phyloP scores from a whole-genome alignment of 2,797 vertebrate species.

The Mus caroli region DNA sequence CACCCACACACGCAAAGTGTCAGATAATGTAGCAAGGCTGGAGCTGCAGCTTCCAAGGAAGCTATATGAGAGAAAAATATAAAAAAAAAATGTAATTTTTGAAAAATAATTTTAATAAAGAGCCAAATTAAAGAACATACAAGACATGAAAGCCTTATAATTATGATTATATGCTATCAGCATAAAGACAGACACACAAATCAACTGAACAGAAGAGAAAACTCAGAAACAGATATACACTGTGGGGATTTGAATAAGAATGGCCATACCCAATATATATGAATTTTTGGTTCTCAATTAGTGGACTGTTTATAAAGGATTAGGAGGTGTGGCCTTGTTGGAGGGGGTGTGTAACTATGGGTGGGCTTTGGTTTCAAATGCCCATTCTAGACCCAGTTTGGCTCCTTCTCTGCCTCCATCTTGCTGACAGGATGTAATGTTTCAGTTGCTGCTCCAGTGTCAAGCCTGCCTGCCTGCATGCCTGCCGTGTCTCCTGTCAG shows the following conservation, averaged over 20 bases:
- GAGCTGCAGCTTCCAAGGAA: not conserved
- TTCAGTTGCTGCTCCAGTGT: not conserved
- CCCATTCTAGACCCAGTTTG: not conserved
- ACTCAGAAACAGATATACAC: not conserved
- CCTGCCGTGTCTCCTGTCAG: not conserved
- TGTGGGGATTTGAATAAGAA: not conserved
- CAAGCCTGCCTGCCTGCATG: not conserved
- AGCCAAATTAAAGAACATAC: not conserved
- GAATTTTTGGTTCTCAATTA: not conserved
- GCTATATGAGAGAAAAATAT: not conserved
- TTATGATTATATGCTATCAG: not conserved
- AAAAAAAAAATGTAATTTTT: not conserved
- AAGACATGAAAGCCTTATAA: not conserved
- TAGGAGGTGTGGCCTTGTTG: not conserved
- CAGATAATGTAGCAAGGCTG: not conserved
- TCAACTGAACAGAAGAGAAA: not conserved
- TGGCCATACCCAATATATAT: not conserved
- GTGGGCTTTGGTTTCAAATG: not conserved
- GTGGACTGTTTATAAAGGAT: not conserved
- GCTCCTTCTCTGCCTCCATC: not conserved
- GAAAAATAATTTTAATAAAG: not conserved
- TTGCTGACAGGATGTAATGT: not conserved
- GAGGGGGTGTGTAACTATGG: not conserved
- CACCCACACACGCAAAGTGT: not conserved
- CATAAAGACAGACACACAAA: not conserved